Conservation (phyloP, 2,797 vertebrate genomes). For the Pseudocheirus occidentalis region DNA sequence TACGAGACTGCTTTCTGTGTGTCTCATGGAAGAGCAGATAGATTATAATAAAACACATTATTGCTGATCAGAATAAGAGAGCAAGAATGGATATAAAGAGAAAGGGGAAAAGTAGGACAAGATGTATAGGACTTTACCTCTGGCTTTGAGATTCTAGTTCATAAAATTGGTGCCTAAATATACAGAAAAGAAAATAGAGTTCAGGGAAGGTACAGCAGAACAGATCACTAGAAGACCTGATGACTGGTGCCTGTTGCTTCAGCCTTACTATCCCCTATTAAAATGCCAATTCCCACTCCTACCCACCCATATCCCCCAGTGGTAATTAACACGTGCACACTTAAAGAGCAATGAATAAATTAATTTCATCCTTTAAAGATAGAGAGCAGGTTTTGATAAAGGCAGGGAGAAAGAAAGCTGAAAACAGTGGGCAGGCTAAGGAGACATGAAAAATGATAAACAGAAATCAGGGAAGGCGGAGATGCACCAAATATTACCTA, state of each 20-base stretch:
- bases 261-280: background rate
- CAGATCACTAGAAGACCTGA: background rate
- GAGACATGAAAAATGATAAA: background rate
- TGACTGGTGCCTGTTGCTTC: background rate
- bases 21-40: background rate
- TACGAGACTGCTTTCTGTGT: background rate
- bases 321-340: background rate
- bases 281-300: background rate
- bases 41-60: background rate
- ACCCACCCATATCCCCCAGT: background rate
- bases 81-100: background rate
- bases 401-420: background rate
- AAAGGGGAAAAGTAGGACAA: background rate
- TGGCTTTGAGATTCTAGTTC: background rate
- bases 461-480: background rate
- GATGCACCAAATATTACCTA: constrained; percentile 11
- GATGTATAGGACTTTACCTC: background rate
- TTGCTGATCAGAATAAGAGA: constrained; percentile 9
- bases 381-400: background rate
- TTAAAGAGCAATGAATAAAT: background rate
- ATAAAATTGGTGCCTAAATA: background rate
- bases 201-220: background rate
- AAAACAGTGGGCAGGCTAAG: background rate
- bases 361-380: background rate
- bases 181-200: background rate